These are phyloP conservation scores for Lepidurus couesii DNA, from an alignment of 1,140 invertebrate species.

Conservation along the genomic window DNA sequence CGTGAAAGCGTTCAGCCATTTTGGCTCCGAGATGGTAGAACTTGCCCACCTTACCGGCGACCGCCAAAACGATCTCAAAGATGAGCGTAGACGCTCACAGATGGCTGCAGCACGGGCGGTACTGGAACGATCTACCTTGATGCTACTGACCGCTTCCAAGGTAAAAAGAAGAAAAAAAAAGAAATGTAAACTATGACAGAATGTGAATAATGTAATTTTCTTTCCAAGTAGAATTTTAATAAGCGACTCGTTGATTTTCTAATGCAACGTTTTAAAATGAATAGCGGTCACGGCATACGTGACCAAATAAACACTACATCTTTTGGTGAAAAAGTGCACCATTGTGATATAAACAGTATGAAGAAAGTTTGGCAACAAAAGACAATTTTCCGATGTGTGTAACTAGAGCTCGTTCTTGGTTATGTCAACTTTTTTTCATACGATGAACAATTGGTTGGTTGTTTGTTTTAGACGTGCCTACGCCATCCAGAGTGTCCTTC, in stretches of 20 bases:
- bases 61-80: constrained; percentile 82
- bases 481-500: constrained; percentile 90
- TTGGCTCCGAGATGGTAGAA: constrained; percentile 97
- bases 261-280: too few species aligned
- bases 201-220: too few species aligned
- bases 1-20: constrained; percentile 96
- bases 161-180: constrained; percentile 47
- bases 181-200: too few species aligned
- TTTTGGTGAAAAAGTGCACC: too few species aligned
- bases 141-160: constrained; percentile 94
- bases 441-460: neutral
- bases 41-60: constrained; percentile 84
- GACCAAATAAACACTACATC: too few species aligned
- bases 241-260: too few species aligned
- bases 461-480: constrained; percentile 63
- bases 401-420: neutral
- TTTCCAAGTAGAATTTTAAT: too few species aligned
- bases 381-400: neutral
- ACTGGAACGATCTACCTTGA: constrained; percentile 94
- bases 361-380: neutral
- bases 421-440: neutral
- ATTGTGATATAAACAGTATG: too few species aligned
- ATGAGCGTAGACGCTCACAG: constrained; percentile 88
- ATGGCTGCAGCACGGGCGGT: constrained; percentile 91
- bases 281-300: too few species aligned